These are phyloP conservation scores for Platyura marginata DNA, from an alignment of 1,140 invertebrate genomes.

Conservation along the genomic window DNA sequence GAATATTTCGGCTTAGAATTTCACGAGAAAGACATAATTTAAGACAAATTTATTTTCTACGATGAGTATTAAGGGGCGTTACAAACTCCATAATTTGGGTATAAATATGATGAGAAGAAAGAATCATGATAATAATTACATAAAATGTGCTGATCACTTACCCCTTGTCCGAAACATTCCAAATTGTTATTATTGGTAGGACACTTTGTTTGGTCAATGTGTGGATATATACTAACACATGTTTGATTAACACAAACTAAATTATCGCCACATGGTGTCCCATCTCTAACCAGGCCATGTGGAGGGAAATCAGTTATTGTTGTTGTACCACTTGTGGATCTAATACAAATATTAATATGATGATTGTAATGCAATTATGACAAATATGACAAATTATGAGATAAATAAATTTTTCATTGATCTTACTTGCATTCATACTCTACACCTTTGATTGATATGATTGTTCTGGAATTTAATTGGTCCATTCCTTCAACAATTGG, in stretches of 20 bases:
- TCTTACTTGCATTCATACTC: constrained; percentile 87
- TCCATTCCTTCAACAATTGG: constrained; percentile 59
- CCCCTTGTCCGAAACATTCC: constrained; percentile 86
- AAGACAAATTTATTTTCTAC: no score
- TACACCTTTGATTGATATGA: constrained; percentile 64
- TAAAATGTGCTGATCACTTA: constrained; percentile 40
- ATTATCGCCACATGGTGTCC: constrained; percentile 80
- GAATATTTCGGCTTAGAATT: no score
- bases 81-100: no score
- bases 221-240: constrained; percentile 63
- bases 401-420: no score
- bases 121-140: no score
- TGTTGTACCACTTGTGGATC: constrained; percentile 47
- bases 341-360: no score
- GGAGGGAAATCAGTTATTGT: constrained; percentile 42
- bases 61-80: no score
- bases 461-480: constrained; percentile 64
- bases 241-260: constrained; percentile 86
- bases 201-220: constrained; percentile 68
- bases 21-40: no score
- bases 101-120: no score
- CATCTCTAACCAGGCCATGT: constrained; percentile 67
- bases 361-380: no score
- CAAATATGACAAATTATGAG: no score
- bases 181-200: constrained; percentile 71